Evolutionary conservation across 2,888 invertebrate species (phyloP).

Genomic region (Orchesella flavescens): DNA sequence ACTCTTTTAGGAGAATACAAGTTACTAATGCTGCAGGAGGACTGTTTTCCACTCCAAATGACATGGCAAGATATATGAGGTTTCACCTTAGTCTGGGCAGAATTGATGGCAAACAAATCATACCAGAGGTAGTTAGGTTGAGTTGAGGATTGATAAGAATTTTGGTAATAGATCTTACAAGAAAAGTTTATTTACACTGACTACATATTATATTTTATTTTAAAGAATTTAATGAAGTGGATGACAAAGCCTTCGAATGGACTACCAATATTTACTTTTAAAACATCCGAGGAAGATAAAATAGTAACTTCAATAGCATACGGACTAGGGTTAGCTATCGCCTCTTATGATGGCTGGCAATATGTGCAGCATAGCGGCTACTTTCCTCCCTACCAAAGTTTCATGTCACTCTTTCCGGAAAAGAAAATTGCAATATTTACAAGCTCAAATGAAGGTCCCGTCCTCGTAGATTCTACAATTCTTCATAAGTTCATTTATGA

Average conservation of each 20-base stretch:
- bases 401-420: slow-evolving; percentile 48
- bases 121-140: slow-evolving; percentile 51
- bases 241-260: not conserved
- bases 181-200: no score
- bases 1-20: slow-evolving; percentile 27
- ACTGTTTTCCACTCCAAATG: slow-evolving; percentile 47
- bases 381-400: slow-evolving; percentile 43
- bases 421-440: slow-evolving; percentile 50
- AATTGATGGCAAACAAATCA: slow-evolving; percentile 54
- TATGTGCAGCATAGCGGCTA: slow-evolving; percentile 48
- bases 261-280: not conserved
- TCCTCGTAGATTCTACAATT: not conserved
- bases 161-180: no score
- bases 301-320: not conserved
- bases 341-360: slow-evolving; percentile 33
- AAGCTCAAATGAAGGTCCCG: slow-evolving; percentile 37
- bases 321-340: slow-evolving; percentile 22
- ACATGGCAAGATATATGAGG: slow-evolving; percentile 58
- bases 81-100: slow-evolving; percentile 59
- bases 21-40: slow-evolving; percentile 58
- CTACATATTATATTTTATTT: no score
- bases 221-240: slow-evolving; percentile 14
- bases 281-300: not conserved
- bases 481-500: slow-evolving; percentile 43
- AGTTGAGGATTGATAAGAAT: no score